These are phyloP conservation scores for Akabosia matsudoensis DNA, from an alignment of 1,140 invertebrate genomes.

Conservation along the genomic window DNA sequence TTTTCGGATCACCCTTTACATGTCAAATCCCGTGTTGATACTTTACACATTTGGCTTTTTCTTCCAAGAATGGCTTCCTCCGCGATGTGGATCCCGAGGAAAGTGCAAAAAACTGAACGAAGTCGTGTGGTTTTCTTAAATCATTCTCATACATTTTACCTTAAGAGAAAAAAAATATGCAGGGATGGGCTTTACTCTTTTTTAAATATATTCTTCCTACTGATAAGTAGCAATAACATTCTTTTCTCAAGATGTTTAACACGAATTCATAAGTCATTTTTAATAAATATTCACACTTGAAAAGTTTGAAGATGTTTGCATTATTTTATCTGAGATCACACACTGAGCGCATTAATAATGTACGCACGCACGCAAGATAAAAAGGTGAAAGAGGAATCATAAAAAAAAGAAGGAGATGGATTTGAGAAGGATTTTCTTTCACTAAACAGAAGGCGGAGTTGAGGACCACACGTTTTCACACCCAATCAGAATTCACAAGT, in stretches of 20 bases:
- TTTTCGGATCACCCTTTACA: too few species aligned
- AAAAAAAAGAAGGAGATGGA: too few species aligned
- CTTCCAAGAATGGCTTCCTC: too few species aligned
- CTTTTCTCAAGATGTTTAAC: too few species aligned
- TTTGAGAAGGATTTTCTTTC: too few species aligned
- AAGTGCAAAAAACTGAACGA: neutral
- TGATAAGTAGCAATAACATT: neutral
- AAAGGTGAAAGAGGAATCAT: slow-evolving; percentile 19
- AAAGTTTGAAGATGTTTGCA: neutral
- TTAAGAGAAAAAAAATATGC: neutral
- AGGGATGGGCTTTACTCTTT: neutral
- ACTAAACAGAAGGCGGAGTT: slow-evolving; percentile 36
- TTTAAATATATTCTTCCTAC: neutral
- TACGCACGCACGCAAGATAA: neutral
- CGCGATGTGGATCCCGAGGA: too few species aligned
- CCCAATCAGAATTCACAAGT: slow-evolving; percentile 40
- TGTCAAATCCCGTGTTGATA: too few species aligned
- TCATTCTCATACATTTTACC: neutral
- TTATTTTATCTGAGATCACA: neutral
- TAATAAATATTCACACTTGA: too few species aligned
- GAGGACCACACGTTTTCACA: slow-evolving; percentile 38
- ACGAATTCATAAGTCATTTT: too few species aligned
- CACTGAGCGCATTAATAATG: neutral
- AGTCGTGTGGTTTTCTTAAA: neutral
- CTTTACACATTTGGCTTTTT: too few species aligned